Conservation (phyloP, 2,113 vertebrate species). For the Plecotus auritus region DNA sequence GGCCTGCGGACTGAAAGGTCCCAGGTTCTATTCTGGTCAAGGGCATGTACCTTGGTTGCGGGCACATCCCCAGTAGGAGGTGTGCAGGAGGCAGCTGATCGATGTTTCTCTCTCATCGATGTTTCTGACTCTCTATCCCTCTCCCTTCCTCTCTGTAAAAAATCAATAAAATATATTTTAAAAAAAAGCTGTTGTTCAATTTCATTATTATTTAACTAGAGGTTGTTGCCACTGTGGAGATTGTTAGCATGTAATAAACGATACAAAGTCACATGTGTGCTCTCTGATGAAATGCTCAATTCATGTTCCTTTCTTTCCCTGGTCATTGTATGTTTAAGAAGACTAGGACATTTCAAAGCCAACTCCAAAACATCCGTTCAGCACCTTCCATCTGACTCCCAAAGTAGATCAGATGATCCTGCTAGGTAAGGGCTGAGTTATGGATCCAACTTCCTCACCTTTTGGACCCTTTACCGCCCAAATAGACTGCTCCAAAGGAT, state of each 20-base stretch:
- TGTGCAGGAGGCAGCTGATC: no score
- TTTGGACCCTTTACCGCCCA: slow-evolving; percentile 99
- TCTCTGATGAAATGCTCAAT: slow-evolving; percentile 86
- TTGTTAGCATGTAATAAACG: slow-evolving; percentile 94
- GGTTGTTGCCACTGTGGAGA: slow-evolving; percentile 87
- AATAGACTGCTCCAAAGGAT: slow-evolving; percentile 98
- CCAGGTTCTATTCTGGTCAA: no score
- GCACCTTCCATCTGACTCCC: slow-evolving; percentile 96
- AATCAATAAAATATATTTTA: no score
- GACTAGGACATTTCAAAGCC: slow-evolving; percentile 96
- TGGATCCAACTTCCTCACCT: slow-evolving; percentile 97
- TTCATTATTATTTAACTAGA: slow-evolving; percentile 86
- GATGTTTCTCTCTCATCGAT: no score
- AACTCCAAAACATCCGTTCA: slow-evolving; percentile 99
- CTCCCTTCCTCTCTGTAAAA: no score
- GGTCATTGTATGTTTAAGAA: slow-evolving; percentile 96
- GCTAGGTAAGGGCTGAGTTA: slow-evolving; percentile 97
- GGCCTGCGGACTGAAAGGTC: no score
- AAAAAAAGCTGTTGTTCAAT: background rate
- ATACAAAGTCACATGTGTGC: slow-evolving; percentile 91
- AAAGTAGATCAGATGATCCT: slow-evolving; percentile 97
- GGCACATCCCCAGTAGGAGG: no score
- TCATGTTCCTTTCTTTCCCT: slow-evolving; percentile 96
- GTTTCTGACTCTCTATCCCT: no score
- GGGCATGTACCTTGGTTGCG: no score